A percentile compares a stretch with the other conserved stretches of the same genome.
These are phyloP conservation scores for Ips nitidus DNA, from an alignment of 1,140 invertebrate genomes.

Conservation along the genomic window DNA sequence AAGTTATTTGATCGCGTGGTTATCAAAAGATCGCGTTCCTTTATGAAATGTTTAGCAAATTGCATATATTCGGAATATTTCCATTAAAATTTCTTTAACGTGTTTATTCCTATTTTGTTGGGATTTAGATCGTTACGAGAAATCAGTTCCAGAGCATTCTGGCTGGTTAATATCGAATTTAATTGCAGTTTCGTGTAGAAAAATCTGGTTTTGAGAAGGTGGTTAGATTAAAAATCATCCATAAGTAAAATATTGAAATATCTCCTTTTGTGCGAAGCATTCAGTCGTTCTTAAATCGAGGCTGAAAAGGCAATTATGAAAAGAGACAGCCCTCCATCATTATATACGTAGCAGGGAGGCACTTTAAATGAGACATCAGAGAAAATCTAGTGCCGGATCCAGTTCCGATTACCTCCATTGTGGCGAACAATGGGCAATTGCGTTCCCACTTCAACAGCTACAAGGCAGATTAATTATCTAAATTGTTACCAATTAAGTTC, in stretches of 20 bases:
- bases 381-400: conserved; percentile 45
- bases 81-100: no score
- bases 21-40: no score
- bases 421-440: conserved; percentile 53
- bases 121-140: no score
- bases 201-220: no score
- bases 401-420: conserved; percentile 53
- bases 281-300: conserved; percentile 32
- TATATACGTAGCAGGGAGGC: conserved; percentile 40
- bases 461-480: conserved; percentile 54
- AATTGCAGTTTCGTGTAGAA: no score
- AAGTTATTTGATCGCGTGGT: no score
- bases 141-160: no score
- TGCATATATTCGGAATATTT: no score
- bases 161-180: no score
- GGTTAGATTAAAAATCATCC: conserved; percentile 21
- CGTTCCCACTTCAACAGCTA: conserved; percentile 51
- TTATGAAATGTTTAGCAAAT: no score
- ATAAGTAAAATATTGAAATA: conserved; percentile 24
- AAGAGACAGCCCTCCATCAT: conserved; percentile 44
- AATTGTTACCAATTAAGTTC: conserved; percentile 57
- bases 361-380: conserved; percentile 49
- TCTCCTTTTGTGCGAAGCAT: conserved; percentile 24
- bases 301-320: conserved; percentile 44
- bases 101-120: no score